phyloP scores from a whole-genome alignment of 2,113 vertebrate genomes.

The Conger conger region DNA sequence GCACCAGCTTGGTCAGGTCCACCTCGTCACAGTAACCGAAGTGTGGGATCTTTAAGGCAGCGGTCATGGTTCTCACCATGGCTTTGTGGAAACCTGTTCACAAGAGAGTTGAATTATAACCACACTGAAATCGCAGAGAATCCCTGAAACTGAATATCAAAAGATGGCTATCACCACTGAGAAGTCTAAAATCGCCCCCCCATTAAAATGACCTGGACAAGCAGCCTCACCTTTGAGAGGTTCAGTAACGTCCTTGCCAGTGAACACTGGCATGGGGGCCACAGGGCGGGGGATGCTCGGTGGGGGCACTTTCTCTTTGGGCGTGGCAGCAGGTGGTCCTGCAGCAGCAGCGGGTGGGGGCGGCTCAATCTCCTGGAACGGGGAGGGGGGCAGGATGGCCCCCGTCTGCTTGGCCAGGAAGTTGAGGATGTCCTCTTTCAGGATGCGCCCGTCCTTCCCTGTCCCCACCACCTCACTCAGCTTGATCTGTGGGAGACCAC shows the following conservation, averaged over 20 bases:
- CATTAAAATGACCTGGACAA: neutral
- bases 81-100: conserved; percentile 86
- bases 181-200: neutral
- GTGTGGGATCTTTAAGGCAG: conserved; percentile 91
- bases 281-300: conserved; percentile 44
- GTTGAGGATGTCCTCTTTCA: conserved; percentile 96
- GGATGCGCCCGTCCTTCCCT: conserved; percentile 91
- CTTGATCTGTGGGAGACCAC: conserved; percentile 80
- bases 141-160: neutral
- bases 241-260: conserved; percentile 83
- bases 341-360: conserved; percentile 55
- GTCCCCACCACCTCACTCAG: conserved; percentile 92
- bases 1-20: conserved; percentile 80
- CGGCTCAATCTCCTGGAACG: conserved; percentile 77
- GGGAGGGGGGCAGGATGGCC: conserved; percentile 88
- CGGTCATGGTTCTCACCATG: conserved; percentile 93
- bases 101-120: neutral
- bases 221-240: conserved; percentile 81
- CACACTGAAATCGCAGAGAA: neutral
- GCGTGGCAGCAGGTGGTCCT: conserved; percentile 32
- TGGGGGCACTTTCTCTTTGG: conserved; percentile 54
- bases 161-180: neutral
- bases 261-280: conserved; percentile 67
- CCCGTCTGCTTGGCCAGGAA: conserved; percentile 92
- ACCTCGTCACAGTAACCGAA: conserved; percentile 92